Evolutionary conservation across 2,888 invertebrate species (phyloP).

Genomic region (Standfussiana lucernea): DNA sequence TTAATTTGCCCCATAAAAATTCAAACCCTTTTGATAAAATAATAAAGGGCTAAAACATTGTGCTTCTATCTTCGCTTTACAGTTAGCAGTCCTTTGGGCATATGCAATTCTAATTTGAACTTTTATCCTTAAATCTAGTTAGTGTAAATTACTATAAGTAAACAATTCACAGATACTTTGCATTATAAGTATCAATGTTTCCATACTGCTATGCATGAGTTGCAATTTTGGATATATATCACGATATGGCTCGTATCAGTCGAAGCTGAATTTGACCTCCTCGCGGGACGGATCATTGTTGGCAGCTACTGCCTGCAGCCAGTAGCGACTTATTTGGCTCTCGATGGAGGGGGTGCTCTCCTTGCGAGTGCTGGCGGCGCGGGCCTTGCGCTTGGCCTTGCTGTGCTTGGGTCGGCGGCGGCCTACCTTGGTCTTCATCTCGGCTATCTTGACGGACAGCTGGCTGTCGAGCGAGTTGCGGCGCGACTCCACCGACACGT

Average conservation of each 20-base stretch:
- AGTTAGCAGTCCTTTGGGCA: constrained; percentile 65
- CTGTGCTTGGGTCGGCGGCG: constrained; percentile 87
- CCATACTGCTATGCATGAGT: constrained; percentile 53
- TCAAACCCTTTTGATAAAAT: constrained; percentile 51
- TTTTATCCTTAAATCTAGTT: constrained; percentile 70
- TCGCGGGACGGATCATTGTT: constrained; percentile 90
- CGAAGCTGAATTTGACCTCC: constrained; percentile 88
- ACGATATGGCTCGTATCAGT: constrained; percentile 75
- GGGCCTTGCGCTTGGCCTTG: constrained; percentile 85
- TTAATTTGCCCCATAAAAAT: constrained; percentile 53
- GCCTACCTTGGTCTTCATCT: constrained; percentile 94
- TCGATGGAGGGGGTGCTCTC: constrained; percentile 96
- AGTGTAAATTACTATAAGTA: constrained; percentile 62
- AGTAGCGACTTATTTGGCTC: constrained; percentile 93
- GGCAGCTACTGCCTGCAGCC: constrained; percentile 91
- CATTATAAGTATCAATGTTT: constrained; percentile 45
- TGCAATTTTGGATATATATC: constrained; percentile 62
- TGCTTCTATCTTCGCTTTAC: constrained; percentile 53
- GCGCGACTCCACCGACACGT: constrained; percentile 96
- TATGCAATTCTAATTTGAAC: constrained; percentile 78
- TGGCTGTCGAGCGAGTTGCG: constrained; percentile 97
- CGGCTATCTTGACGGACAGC: constrained; percentile 95
- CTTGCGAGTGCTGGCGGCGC: constrained; percentile 84
- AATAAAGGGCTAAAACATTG: constrained; percentile 59
- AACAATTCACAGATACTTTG: constrained; percentile 46